These are phyloP conservation scores for Danio tinwini DNA, from an alignment of 2,797 vertebrate species.

Conservation along the genomic window DNA sequence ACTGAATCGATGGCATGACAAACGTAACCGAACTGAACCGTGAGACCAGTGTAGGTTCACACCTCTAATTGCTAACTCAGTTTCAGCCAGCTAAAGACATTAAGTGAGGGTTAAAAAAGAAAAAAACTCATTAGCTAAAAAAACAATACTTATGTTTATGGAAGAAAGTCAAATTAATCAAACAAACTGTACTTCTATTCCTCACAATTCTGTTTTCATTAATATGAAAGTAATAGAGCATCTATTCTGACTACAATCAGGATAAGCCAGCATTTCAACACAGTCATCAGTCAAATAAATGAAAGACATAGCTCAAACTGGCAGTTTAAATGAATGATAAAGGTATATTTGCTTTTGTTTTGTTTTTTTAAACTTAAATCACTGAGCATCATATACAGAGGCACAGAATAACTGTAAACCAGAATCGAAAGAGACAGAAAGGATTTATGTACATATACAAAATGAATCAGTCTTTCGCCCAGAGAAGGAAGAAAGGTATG, in stretches of 20 bases:
- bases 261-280: background rate
- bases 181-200: background rate
- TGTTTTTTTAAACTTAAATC: slow-evolving; percentile 25
- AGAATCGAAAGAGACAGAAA: slow-evolving; percentile 49
- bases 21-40: too few relatives aligned
- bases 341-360: slow-evolving; percentile 57
- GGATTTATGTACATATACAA: slow-evolving; percentile 64
- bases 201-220: background rate
- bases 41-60: too few relatives aligned
- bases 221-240: background rate
- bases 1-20: too few relatives aligned
- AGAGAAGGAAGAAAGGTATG: slow-evolving; percentile 64
- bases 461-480: slow-evolving; percentile 56
- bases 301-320: slow-evolving; percentile 31
- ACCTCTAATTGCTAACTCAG: background rate
- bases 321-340: slow-evolving; percentile 54
- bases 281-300: background rate
- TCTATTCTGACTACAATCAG: background rate
- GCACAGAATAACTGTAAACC: slow-evolving; percentile 52
- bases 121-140: background rate
- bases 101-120: background rate
- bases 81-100: background rate
- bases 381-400: slow-evolving; percentile 58
- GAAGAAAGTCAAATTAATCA: background rate
- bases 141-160: background rate